phyloP scores from a whole-genome alignment of 1,140 invertebrate species.

The Eubasilissa regina region DNA sequence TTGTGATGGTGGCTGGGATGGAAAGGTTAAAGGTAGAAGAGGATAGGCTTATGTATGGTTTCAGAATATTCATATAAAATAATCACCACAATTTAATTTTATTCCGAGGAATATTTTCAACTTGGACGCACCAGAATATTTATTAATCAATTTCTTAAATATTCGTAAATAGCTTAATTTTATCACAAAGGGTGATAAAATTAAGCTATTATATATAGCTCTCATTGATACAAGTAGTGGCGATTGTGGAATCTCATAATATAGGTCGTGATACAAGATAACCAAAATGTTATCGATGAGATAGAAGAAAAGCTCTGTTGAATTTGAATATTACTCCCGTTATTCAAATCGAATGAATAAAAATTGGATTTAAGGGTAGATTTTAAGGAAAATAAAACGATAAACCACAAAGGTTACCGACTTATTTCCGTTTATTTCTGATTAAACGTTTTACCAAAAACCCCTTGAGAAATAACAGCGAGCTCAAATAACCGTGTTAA shows the following conservation, averaged over 20 bases:
- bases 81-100: no score
- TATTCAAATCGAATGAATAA: conserved; percentile 42
- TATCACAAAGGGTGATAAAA: background rate
- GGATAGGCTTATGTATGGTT: no score
- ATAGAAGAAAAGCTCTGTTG: conserved; percentile 14
- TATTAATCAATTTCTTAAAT: no score
- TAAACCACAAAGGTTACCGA: conserved; percentile 35
- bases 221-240: conserved; percentile 11
- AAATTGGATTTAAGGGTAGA: conserved; percentile 36
- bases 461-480: background rate
- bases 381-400: conserved; percentile 33
- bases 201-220: background rate
- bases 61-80: no score
- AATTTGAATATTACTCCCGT: conserved; percentile 37
- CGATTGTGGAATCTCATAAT: conserved; percentile 17
- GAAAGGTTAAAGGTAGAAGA: no score
- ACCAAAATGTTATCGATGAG: conserved; percentile 19
- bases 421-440: conserved; percentile 36
- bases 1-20: no score
- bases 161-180: no score
- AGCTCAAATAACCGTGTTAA: conserved; percentile 20
- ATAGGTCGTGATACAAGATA: conserved; percentile 28
- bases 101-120: no score
- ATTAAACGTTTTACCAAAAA: conserved; percentile 25
- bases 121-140: no score